phyloP scores from a whole-genome alignment of 2,113 vertebrate species.

The Oryzias curvinotus region DNA sequence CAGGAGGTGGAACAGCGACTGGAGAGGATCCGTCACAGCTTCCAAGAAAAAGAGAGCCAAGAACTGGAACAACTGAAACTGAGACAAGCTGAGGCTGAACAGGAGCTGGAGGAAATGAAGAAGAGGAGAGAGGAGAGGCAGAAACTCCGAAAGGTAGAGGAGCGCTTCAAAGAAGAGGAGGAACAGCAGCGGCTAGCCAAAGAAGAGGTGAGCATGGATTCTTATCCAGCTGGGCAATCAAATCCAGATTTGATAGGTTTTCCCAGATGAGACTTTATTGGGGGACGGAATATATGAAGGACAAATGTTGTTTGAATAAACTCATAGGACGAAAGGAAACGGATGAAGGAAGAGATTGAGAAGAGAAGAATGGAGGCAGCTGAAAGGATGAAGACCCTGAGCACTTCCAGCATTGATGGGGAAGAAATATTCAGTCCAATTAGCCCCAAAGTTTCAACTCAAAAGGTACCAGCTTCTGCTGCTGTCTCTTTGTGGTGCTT shows the following conservation, averaged over 20 bases:
- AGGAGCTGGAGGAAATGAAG: conserved; percentile 78
- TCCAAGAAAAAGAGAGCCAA: conserved; percentile 71
- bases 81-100: conserved; percentile 64
- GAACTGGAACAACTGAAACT: conserved; percentile 68
- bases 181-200: conserved; percentile 61
- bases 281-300: too few species aligned
- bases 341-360: conserved; percentile 77
- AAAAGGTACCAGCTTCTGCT: conserved; percentile 69
- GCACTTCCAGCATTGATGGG: conserved; percentile 62
- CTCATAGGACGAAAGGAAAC: conserved; percentile 77
- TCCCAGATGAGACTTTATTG: too few species aligned
- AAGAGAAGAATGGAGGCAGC: conserved; percentile 74
- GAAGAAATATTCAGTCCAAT: conserved; percentile 70
- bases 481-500: neutral
- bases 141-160: conserved; percentile 58
- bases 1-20: conserved; percentile 73
- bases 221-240: too few species aligned
- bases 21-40: conserved; percentile 76
- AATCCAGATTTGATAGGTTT: too few species aligned
- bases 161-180: conserved; percentile 67
- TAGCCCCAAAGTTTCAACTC: conserved; percentile 73
- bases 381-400: conserved; percentile 78
- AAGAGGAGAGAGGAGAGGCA: conserved; percentile 70
- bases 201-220: conserved; percentile 72
- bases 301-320: neutral